These are phyloP conservation scores for Meles meles DNA, from an alignment of 2,113 vertebrate genomes.

Conservation along the genomic window DNA sequence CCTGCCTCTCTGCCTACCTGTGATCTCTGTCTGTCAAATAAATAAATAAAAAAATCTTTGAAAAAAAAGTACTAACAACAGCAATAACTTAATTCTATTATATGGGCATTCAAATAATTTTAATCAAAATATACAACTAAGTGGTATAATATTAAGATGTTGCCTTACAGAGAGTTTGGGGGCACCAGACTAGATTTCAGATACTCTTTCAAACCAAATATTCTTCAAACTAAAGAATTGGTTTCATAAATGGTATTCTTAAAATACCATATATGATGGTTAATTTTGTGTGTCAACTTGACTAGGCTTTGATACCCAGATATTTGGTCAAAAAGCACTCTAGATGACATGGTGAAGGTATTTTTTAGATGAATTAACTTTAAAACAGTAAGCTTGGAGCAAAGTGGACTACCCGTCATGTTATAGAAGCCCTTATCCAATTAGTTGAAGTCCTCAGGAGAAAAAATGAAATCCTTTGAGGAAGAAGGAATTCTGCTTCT, in stretches of 20 bases:
- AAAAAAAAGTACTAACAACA: neutral
- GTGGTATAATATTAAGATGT: neutral
- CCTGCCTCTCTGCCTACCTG: no score
- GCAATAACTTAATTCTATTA: neutral
- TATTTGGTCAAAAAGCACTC: neutral
- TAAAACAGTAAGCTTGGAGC: neutral
- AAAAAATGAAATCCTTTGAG: neutral
- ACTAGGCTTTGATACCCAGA: accelerated
- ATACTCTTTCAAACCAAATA: neutral
- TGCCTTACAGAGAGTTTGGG: neutral
- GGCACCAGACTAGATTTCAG: neutral
- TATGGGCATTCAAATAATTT: neutral
- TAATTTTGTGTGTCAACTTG: neutral
- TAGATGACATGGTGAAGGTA: neutral
- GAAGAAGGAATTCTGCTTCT: neutral
- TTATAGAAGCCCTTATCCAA: accelerated
- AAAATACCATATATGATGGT: neutral
- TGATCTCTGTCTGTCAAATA: no score
- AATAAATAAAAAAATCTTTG: no score
- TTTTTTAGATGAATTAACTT: neutral
- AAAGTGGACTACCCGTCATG: neutral
- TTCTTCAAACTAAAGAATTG: neutral
- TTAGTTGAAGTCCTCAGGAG: neutral
- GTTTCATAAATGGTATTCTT: no score
- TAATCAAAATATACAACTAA: neutral